These are phyloP conservation scores for Hetaerina titia DNA, from an alignment of 2,888 invertebrate species.

Conservation along the genomic window DNA sequence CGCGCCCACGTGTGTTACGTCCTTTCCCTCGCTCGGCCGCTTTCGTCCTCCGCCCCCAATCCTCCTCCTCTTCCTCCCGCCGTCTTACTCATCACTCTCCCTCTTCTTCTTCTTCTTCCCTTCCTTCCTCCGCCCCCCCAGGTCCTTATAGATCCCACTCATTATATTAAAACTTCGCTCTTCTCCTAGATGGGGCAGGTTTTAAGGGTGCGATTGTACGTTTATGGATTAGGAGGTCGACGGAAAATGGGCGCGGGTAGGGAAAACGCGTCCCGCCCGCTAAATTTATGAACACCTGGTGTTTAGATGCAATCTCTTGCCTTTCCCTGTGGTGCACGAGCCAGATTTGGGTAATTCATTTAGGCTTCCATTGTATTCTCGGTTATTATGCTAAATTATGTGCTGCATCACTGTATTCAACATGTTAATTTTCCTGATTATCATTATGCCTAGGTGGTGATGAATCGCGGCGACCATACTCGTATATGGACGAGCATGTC, in stretches of 20 bases:
- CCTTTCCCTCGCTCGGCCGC: not conserved
- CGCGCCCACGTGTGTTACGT: not conserved
- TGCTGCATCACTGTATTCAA: not conserved
- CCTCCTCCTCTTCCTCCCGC: not conserved
- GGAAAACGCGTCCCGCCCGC: not conserved
- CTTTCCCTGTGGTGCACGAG: not conserved
- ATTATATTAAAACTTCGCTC: not conserved
- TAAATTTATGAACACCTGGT: slow-evolving; percentile 20
- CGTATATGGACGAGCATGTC: too few species aligned
- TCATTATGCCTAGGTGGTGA: not conserved
- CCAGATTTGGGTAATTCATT: not conserved
- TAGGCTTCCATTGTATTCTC: not conserved
- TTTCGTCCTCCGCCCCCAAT: not conserved
- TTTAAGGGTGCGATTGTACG: not conserved
- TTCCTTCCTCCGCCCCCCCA: not conserved
- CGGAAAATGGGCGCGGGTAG: not conserved
- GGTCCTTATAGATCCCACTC: not conserved
- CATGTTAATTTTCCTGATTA: not conserved
- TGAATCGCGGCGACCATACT: not conserved
- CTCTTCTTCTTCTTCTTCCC: not conserved
- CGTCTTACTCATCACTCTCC: not conserved
- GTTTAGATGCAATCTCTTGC: not conserved
- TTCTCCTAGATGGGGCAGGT: not conserved
- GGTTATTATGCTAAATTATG: not conserved
- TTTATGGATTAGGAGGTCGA: not conserved